Evolutionary conservation across 2,888 invertebrate genomes (phyloP), one percentile per base, ranked within the genome.

Genomic region (Ferrisia virgata): DNA sequence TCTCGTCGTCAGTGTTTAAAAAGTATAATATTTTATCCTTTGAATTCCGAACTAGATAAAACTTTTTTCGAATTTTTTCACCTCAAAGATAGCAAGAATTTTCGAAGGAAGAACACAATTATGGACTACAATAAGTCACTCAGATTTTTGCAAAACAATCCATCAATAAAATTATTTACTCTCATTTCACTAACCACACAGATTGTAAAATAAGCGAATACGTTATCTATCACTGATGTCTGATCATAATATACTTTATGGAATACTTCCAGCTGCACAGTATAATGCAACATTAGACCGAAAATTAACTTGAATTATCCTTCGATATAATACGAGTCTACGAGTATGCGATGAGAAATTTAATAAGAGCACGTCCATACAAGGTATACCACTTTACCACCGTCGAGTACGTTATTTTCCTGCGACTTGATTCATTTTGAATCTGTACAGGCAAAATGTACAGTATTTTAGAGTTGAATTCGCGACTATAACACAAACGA

Each of bases 281-380:
- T 39, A 36, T 3, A 8, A 6, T 36, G 36, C 43, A 13, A 43
- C 13, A 2, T 28, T 4, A 28, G 28, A 15, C 28, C 28, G 28
- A 64, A 64, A 64, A 64, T 28, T 13, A 13, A 64, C 28, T 53
- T 5, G 2, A 11, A 53, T 69, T 18, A 36, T 76, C 36, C 18
- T 76, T 76, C 72, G 22, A 18, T n/a, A n/a, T n/a, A n/a, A n/a
- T 36, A 15, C 33, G 18, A 36, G 72, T 33, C 15, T 22, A 22
- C 22, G 53, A 4, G 53, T 36, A 76, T 36, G 36, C 36, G 72
- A 76, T 22, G 36, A 76, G 18, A 76, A 76, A 36, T 76, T 36
- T n/a, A 76, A 76, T 76, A 76, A 33, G 18, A 33, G n/a, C 72
- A 76, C 72, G 72, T 76, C 18, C 72, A 33, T 36, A 76, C 72